Evolutionary conservation across 2,888 invertebrate genomes (phyloP), one percentile per base, ranked within the genome.

Genomic region (Hedya salicella): DNA sequence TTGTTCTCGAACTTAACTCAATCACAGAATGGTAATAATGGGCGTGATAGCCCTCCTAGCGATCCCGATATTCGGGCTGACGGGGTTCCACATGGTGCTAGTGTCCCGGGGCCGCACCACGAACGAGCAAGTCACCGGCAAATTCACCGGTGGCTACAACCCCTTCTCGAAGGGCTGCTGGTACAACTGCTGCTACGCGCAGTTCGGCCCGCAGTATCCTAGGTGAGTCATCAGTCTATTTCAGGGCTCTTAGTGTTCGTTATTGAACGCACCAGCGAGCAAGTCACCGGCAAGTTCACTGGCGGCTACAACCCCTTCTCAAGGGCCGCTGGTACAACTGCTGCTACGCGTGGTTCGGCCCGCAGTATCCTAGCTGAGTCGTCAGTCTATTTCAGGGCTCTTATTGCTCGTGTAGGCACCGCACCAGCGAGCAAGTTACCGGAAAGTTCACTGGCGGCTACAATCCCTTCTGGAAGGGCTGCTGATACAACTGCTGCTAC

Each of bases 101-200:
- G 98, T 99, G 62, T 96, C 98, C 30, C 93, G 99, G 70, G 99
- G 99, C 42, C 94, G 99, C 73, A 99, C 99, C 65, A 99, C 99
- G 72, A 99, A 99, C 92, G 99, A 99, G 93, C 99, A 99, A 94
- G 99, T 99, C 70, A 99, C 99, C 14, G 99, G 99, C 66, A 99
- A 99, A 93, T 99, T 99, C 93, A 97, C 98, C 82, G 98, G 98
- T 62, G 99, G 98, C 42, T 98, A 97, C 89, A 99, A 99, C 94
- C 99, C 99, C 62, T 99, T 99, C 93, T 98, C 98, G 3, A 94
- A 96, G 81, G 99, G 99, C 32, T 99, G 98, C 88, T 96, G 97
- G 94, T 95, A 96, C 82, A 99, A 99, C 90, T 98, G 98, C 91
- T 97, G 97, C 87, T 97, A 97, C 84, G 96, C 97, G 70, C 96